Evolutionary conservation across 2,113 vertebrate species (phyloP).

Genomic region (Zapus hudsonius): DNA sequence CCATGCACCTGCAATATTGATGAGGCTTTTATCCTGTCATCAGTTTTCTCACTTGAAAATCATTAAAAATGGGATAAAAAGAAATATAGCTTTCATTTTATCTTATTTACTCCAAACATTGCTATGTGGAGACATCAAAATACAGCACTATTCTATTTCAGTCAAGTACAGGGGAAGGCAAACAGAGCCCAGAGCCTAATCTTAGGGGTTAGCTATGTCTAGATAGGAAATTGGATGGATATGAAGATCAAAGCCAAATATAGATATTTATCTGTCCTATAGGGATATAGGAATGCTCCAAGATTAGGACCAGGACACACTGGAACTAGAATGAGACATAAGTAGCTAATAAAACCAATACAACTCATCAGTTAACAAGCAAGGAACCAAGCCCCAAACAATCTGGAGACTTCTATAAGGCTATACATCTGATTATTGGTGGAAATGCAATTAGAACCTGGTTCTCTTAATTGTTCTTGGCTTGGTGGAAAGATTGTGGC

Average conservation of each 20-base stretch:
- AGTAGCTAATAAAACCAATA: neutral
- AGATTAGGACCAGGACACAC: neutral
- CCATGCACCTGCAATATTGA: constrained; percentile 42
- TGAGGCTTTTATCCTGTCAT: constrained; percentile 39
- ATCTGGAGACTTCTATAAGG: neutral
- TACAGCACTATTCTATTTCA: neutral
- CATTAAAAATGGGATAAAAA: constrained; percentile 28
- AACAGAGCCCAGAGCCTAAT: neutral
- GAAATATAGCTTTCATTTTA: constrained; percentile 38
- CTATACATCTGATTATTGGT: neutral
- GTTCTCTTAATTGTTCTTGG: neutral
- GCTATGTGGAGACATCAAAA: neutral
- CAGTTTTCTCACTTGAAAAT: constrained; percentile 48
- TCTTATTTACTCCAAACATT: constrained; percentile 14
- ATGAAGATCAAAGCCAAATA: neutral
- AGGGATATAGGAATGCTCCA: neutral
- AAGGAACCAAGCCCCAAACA: neutral
- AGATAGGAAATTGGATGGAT: neutral
- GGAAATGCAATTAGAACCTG: neutral
- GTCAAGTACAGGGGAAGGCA: neutral
- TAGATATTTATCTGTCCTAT: neutral
- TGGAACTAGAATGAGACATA: neutral
- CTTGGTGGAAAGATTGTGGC: neutral
- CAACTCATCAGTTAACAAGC: neutral
- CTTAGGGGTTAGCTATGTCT: neutral